These are phyloP conservation scores for Incurvaria masculella DNA, from an alignment of 2,888 invertebrate genomes.

Conservation along the genomic window DNA sequence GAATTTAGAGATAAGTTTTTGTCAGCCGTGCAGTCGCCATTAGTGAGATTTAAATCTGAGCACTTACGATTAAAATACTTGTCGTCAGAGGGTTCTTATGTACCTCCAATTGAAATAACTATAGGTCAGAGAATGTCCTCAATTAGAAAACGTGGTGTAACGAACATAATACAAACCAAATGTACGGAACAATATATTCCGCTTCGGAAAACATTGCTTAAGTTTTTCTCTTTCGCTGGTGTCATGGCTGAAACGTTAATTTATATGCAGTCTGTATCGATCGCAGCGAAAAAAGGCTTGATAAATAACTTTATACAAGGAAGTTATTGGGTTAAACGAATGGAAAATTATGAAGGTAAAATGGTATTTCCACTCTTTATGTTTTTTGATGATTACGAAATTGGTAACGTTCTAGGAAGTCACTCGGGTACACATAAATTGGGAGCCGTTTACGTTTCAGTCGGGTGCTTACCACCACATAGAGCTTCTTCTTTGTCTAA, in stretches of 20 bases:
- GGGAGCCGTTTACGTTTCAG: constrained; percentile 13
- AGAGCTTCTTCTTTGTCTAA: constrained; percentile 13
- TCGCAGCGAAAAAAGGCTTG: background rate
- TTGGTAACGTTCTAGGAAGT: constrained; percentile 12
- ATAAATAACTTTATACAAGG: background rate
- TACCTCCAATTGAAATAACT: too few species aligned
- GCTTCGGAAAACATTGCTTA: background rate
- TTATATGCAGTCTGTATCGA: background rate
- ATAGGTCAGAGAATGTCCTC: too few species aligned
- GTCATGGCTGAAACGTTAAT: background rate
- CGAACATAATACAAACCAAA: background rate
- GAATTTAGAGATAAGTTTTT: too few species aligned
- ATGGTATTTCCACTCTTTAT: constrained; percentile 10
- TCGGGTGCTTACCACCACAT: constrained; percentile 14
- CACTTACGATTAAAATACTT: too few species aligned
- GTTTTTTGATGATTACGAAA: constrained; percentile 16
- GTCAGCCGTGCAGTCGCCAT: too few species aligned
- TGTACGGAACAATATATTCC: background rate
- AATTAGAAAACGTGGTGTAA: background rate
- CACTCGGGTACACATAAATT: constrained; percentile 14
- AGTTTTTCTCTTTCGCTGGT: background rate
- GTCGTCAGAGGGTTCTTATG: too few species aligned
- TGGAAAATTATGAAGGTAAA: background rate
- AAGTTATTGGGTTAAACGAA: background rate
- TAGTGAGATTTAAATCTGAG: too few species aligned